Evolutionary conservation across 2,113 vertebrate genomes (phyloP), one percentile per base, ranked within the genome.

Genomic region (Serinus canaria): DNA sequence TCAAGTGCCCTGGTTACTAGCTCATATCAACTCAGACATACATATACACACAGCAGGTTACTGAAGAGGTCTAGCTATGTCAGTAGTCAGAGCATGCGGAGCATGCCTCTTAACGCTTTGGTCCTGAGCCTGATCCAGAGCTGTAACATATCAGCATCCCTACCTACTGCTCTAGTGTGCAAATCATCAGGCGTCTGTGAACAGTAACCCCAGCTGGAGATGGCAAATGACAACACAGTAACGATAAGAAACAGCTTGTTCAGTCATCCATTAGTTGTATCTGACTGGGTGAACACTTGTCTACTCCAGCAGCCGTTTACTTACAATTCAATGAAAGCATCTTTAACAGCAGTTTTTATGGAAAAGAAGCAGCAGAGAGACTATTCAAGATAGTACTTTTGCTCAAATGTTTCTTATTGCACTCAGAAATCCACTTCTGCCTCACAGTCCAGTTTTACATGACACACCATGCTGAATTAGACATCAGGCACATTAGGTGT

Each of bases 231-330:
- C 82, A 91, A 27, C 35, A 62, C 9, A 73, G n/a, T 11, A 90
- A 67, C 37, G 69, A 68, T 79, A 90, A 76, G 50, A 79, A 93
- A 68, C 81, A 94, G 67, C 62, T 76, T 93, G 92, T 79, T 90
- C 63, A 85, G 58, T 64, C 70, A 90, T 90, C 49, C 67, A 60
- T 93, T 89, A 66, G 82, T 47, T 85, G 58, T 80, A 76, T 46
- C 90, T 85, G 70, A 91, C 87, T 85, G 78, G 88, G 74, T 66
- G 62, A 93, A 68, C 49, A 64, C 70, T 93, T 82, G 25, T 56
- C 75, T 93, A 56, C 75, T 90, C 37, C 75, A 73, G 52, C 28
- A 96, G 41, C 16, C 8, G 0, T 63, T 92, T 81, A 83, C 73
- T 87, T 89, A 80, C 9, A 67, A 83, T 50, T 92, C 68, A 84